phyloP scores from a whole-genome alignment of 2,888 invertebrate genomes.

The Chymomyza caudatula region DNA sequence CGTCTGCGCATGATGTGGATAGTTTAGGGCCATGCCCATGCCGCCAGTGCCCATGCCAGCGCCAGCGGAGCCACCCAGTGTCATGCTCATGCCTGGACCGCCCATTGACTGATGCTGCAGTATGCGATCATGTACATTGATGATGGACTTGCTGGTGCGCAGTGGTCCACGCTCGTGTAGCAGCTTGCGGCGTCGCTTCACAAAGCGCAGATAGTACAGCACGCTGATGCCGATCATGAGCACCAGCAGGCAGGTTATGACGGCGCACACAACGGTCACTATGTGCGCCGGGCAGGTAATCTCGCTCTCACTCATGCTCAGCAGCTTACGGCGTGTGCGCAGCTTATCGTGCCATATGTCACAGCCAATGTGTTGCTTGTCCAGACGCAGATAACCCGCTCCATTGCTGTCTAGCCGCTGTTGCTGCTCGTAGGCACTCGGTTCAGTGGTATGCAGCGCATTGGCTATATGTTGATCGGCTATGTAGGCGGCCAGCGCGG shows the following conservation, averaged over 20 bases:
- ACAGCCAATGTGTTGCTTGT: conserved; percentile 76
- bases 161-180: conserved; percentile 74
- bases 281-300: conserved; percentile 78
- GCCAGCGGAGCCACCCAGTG: conserved; percentile 35
- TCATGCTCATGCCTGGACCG: conserved; percentile 59
- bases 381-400: conserved; percentile 70
- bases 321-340: conserved; percentile 69
- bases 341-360: conserved; percentile 75
- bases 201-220: conserved; percentile 76
- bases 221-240: conserved; percentile 77
- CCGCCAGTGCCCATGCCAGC: conserved; percentile 16
- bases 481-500: conserved; percentile 67
- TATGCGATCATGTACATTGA: conserved; percentile 78
- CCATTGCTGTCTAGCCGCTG: conserved; percentile 34
- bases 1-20: conserved; percentile 71
- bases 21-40: conserved; percentile 55
- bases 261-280: conserved; percentile 78
- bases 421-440: conserved; percentile 45
- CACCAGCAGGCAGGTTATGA: conserved; percentile 76
- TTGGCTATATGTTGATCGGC: conserved; percentile 67
- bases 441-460: conserved; percentile 56
- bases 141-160: conserved; percentile 75
- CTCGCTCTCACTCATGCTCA: conserved; percentile 76
- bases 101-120: conserved; percentile 76
- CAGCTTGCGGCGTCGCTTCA: conserved; percentile 76